phyloP scores from a whole-genome alignment of 2,797 vertebrate genomes.

The Decapterus maruadsi region DNA sequence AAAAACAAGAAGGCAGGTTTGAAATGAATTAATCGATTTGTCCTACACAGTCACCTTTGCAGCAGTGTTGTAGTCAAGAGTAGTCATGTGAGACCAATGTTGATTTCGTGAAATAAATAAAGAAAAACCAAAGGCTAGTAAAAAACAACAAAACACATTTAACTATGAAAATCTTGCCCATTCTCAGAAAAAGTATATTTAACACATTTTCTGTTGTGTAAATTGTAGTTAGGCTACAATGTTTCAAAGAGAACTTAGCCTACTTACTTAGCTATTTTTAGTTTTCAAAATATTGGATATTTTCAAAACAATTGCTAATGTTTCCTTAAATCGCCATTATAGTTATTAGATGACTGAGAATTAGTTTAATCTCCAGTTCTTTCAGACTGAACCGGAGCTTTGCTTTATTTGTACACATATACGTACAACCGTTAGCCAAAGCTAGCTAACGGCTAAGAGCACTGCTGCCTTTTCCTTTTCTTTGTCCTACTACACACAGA shows the following conservation, averaged over 20 bases:
- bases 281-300: neutral
- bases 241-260: neutral
- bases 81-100: neutral
- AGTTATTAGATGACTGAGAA: too few relatives aligned
- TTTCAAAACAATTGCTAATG: neutral
- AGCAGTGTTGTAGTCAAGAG: slow-evolving; percentile 60
- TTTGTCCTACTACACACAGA: too few relatives aligned
- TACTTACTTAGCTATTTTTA: too few relatives aligned
- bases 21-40: slow-evolving; percentile 4
- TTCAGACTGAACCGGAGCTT: slow-evolving; percentile 1
- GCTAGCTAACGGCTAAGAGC: neutral
- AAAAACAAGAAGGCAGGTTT: slow-evolving; percentile 23
- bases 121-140: neutral
- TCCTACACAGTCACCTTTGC: slow-evolving; percentile 21
- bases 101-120: neutral
- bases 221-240: neutral
- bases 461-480: too few relatives aligned
- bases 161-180: too few relatives aligned
- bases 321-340: too few relatives aligned
- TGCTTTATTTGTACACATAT: too few relatives aligned
- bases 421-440: neutral
- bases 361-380: neutral
- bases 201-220: too few relatives aligned
- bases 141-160: neutral
- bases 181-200: too few relatives aligned